These are phyloP conservation scores for Carlito syrichta DNA, from an alignment of 2,113 vertebrate species.

Conservation along the genomic window DNA sequence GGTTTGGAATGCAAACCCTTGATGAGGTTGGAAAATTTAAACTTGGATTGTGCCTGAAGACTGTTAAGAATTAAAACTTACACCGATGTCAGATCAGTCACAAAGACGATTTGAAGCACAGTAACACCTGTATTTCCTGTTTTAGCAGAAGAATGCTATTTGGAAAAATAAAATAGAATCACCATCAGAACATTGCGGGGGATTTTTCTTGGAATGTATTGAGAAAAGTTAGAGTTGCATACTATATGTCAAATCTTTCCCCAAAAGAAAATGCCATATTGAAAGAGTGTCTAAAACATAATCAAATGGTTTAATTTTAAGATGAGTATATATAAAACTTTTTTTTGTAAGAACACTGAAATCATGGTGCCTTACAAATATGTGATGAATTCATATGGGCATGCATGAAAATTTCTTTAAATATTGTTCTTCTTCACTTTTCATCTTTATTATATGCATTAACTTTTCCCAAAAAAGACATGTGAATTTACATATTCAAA, in stretches of 20 bases:
- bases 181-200: background rate
- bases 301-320: conserved; percentile 11
- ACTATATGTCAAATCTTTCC: background rate
- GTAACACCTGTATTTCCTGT: background rate
- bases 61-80: background rate
- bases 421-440: conserved; percentile 40
- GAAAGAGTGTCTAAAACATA: background rate
- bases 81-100: background rate
- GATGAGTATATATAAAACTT: background rate
- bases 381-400: conserved; percentile 3
- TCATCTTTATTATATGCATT: conserved; percentile 36
- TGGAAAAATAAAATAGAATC: background rate
- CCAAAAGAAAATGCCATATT: background rate
- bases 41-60: conserved; percentile 22
- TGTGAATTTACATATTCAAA: conserved; percentile 47
- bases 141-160: background rate
- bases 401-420: conserved; percentile 16
- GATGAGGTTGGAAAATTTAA: conserved; percentile 4
- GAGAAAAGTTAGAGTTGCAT: background rate
- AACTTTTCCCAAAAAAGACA: conserved; percentile 21
- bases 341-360: background rate
- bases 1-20: background rate
- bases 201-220: conserved; percentile 7
- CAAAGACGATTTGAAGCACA: background rate
- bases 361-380: conserved; percentile 5